phyloP scores from a whole-genome alignment of 37 sponge, comb jelly and placozoan genomes.

The Lycopodina hypogea region DNA sequence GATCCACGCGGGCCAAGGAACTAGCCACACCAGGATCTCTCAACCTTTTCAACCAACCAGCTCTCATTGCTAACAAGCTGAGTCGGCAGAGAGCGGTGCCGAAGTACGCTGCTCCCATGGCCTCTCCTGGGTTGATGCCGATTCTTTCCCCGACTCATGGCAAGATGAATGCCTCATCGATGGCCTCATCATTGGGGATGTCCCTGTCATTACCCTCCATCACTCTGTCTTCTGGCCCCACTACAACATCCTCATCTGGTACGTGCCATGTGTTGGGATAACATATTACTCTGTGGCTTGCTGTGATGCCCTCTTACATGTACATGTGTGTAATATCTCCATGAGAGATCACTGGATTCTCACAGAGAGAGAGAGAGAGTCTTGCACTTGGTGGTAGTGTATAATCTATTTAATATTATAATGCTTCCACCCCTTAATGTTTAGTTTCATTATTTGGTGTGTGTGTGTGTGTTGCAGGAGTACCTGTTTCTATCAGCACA shows the following conservation, averaged over 20 bases:
- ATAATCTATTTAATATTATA: too few species aligned
- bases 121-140: constrained; percentile 51
- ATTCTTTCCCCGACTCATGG: constrained; percentile 47
- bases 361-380: neutral
- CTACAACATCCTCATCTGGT: constrained; percentile 2
- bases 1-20: constrained; percentile 21
- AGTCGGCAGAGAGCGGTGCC: constrained; percentile 39
- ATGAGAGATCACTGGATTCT: neutral
- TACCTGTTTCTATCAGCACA: neutral
- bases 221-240: neutral
- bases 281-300: too few species aligned
- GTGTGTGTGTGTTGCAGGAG: neutral
- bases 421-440: too few species aligned
- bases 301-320: too few species aligned
- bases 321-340: neutral
- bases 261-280: too few species aligned
- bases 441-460: neutral
- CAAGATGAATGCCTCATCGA: neutral
- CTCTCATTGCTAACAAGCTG: constrained; percentile 26
- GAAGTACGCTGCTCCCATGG: constrained; percentile 65
- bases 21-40: constrained; percentile 42
- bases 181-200: neutral
- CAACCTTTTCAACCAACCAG: constrained; percentile 26
- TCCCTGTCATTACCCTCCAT: constrained; percentile 15
- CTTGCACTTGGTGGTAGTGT: neutral